Evolutionary conservation across 2,888 invertebrate species (phyloP), one percentile per base, ranked within the genome.

Genomic region (Scelioninae gen. 1): DNA sequence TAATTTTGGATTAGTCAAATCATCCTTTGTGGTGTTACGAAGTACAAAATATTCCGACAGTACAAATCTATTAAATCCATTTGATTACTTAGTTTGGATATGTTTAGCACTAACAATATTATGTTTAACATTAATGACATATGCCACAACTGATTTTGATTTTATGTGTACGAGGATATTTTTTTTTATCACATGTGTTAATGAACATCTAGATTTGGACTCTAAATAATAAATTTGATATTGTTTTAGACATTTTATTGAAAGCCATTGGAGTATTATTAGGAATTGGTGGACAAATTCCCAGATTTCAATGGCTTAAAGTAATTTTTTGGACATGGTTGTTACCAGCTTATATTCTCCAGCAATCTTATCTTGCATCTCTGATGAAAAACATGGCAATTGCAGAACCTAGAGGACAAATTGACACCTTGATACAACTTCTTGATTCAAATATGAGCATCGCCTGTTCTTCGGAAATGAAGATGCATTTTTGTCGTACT

Each of bases 281-380:
- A 43, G 82, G 82, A 15, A 34, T 84, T 31, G 63, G 83, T 32
- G 72, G 76, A 34, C 78, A 74, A 51, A 71, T 83, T 53, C 75
- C 75, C 8, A 69, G 69, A 31, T 66, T 38, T 32, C 31, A 47
- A 10, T 83, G 81, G 76, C 49, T 83, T 8, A 72, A 68, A 56
- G 43, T 77, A 5, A 63, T 85, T 11, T 82, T 85, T 45, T 84
- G 83, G 79, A 63, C 56, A 15, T 84, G 84, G 85, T 66, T 84
- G 23, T n/a, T 84, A 15, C 84, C 82, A 31, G 65, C 84, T 63
- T 84, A 60, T 32, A 83, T 82, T 55, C 55, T 85, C 23, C 72
- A 77, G 10, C 85, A 85, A 43, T 79, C 53, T 0, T 84, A 85
- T 49, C n/a, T 77, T 10, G 84, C 81, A 15, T 58, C 62, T 15